Conservation (phyloP, 2,797 vertebrate genomes). For the Acanthis flammea region DNA sequence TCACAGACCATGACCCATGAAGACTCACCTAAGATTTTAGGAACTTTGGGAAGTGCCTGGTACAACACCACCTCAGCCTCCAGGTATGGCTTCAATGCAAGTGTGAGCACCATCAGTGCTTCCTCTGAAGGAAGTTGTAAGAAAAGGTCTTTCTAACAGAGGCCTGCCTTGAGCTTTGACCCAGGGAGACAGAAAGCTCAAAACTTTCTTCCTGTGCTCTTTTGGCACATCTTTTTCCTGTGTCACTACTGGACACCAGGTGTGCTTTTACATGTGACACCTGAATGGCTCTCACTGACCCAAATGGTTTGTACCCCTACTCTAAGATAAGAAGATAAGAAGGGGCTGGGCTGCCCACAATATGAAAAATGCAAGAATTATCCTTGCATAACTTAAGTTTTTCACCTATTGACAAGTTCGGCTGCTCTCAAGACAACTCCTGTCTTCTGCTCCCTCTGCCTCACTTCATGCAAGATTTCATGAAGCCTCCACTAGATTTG, state of each 20-base stretch:
- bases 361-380: neutral
- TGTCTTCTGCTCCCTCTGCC: neutral
- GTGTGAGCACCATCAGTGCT: neutral
- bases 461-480: neutral
- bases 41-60: neutral
- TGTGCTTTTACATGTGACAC: neutral
- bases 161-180: neutral
- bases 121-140: neutral
- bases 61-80: neutral
- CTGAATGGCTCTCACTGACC: neutral
- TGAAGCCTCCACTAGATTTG: neutral
- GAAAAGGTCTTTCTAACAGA: neutral
- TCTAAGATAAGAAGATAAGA: neutral
- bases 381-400: neutral
- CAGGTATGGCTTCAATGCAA: neutral
- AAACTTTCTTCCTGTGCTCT: neutral
- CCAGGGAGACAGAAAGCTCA: neutral
- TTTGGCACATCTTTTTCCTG: neutral
- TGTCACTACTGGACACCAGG: neutral
- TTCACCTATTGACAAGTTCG: neutral
- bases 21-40: neutral
- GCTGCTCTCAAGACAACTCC: neutral
- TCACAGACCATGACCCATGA: neutral
- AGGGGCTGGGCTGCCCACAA: neutral
- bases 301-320: neutral